Conservation (phyloP, 2,888 invertebrate genomes). For the Philereme transversata region DNA sequence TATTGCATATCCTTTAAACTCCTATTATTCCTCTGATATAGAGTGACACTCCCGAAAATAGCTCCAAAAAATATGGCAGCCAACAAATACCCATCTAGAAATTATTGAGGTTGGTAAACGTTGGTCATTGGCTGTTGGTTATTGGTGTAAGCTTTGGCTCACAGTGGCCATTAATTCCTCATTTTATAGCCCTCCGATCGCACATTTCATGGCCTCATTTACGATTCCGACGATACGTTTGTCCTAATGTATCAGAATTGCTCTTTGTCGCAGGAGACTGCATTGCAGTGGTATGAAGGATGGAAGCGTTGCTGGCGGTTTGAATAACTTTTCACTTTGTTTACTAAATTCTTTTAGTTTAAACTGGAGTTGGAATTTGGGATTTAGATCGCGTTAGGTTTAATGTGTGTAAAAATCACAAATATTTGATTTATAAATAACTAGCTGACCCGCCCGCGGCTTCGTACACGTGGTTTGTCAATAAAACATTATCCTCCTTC, state of each 20-base stretch:
- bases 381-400: too few species aligned
- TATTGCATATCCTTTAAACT: not conserved
- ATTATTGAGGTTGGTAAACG: not conserved
- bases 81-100: conserved; percentile 1
- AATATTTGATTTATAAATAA: too few species aligned
- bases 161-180: conserved; percentile 25
- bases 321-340: not conserved
- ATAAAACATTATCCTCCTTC: too few species aligned
- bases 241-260: conserved; percentile 50
- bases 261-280: conserved; percentile 49
- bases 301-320: not conserved
- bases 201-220: conserved; percentile 34
- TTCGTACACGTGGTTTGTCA: too few species aligned
- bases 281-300: conserved; percentile 50
- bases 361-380: too few species aligned
- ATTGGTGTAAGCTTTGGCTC: conserved; percentile 21
- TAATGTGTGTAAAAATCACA: too few species aligned
- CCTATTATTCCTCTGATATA: too few species aligned
- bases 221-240: conserved; percentile 31
- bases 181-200: conserved; percentile 29
- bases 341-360: not conserved
- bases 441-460: too few species aligned
- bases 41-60: not conserved
- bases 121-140: conserved; percentile 8
- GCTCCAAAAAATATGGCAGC: not conserved